Base-by-base conservation (phyloP, 2,888 invertebrate species). In the Acrocera orbiculus region DNA sequence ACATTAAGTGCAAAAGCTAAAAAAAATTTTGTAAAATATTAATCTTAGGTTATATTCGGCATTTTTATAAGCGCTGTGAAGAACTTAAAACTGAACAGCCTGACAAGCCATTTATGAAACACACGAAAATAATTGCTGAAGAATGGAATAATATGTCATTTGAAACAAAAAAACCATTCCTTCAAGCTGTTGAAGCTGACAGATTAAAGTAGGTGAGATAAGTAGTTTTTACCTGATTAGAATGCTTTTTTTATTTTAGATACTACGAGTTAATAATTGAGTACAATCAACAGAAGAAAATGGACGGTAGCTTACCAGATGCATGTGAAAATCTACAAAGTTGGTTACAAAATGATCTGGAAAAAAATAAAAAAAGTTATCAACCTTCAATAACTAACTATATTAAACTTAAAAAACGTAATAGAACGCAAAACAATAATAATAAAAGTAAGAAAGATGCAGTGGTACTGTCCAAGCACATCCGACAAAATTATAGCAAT, bases 141-240 rank as follows among this genome's bases (percentile, higher is more conserved):
- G 92, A 93, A 55, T 95, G 93, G 93, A 82, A 80, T 47, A 77
- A 76, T 51, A 61, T 93, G 43, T 73, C 79, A 5, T 63, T 72
- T 4, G 79, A 81, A 46, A 79, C 80, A 44, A 92, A 93, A 57
- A 66, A 83, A 63, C 80, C 78, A 44, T 93, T 87, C 61, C 65
- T 92, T 44, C 81, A 86, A 61, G 89, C 89, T 27, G 92, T 93
- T 16, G 90, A 92, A 50, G 76, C 78, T 47, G 93, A 93, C 51
- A 79, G 85, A 51, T 89, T 90, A 57, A 69, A 87, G 61, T 93
- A 46, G 30, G 42, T 36, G 4, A 19, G 19, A 19, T 19, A 19
- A 2, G 3, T 19, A 19, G 2, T 8, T 19, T 6, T 6, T 19
- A 19, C 19, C 8, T 11, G 4, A 11, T 30, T 26, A 9, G 9